Conservation (phyloP, 2,113 vertebrate species). For the Nothobranchius kuhntae region DNA sequence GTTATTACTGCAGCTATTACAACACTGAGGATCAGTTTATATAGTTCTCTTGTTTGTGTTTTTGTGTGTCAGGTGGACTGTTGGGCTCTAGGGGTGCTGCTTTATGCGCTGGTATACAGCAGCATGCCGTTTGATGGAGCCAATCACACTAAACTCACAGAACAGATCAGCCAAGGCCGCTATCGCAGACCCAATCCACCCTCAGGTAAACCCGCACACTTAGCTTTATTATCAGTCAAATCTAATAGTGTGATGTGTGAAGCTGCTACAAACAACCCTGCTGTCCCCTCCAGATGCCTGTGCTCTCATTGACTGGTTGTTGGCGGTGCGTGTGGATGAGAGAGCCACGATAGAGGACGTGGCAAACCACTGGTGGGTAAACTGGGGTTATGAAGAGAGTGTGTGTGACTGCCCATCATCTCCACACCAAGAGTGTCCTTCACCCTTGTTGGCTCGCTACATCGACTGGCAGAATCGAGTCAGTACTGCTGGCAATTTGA, state of each 20-base stretch:
- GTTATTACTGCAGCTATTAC: background rate
- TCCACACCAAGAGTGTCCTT: conserved; percentile 72
- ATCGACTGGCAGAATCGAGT: conserved; percentile 80
- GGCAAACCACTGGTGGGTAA: conserved; percentile 84
- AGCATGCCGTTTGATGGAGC: conserved; percentile 82
- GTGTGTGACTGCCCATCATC: conserved; percentile 76
- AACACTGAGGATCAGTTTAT: background rate
- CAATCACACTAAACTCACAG: conserved; percentile 71
- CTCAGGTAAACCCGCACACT: conserved; percentile 70
- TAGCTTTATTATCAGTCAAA: too few relatives aligned
- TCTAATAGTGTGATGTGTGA: background rate
- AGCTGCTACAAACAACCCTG: conserved; percentile 33
- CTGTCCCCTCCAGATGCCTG: conserved; percentile 72
- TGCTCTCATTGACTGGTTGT: conserved; percentile 81
- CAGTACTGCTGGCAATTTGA: conserved; percentile 21
- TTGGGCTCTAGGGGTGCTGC: conserved; percentile 82
- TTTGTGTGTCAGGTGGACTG: conserved; percentile 78
- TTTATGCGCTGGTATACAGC: conserved; percentile 81
- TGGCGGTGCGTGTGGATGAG: conserved; percentile 74
- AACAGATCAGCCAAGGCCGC: conserved; percentile 78
- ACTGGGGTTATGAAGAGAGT: conserved; percentile 77
- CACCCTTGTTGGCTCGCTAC: conserved; percentile 78
- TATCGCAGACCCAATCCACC: conserved; percentile 76
- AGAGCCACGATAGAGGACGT: conserved; percentile 82
- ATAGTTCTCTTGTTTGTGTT: conserved; percentile 5